A percentile compares a stretch with the other conserved stretches of the same genome.
These are phyloP conservation scores for Myripristis murdjan DNA, from an alignment of 2,797 vertebrate species.

Conservation along the genomic window DNA sequence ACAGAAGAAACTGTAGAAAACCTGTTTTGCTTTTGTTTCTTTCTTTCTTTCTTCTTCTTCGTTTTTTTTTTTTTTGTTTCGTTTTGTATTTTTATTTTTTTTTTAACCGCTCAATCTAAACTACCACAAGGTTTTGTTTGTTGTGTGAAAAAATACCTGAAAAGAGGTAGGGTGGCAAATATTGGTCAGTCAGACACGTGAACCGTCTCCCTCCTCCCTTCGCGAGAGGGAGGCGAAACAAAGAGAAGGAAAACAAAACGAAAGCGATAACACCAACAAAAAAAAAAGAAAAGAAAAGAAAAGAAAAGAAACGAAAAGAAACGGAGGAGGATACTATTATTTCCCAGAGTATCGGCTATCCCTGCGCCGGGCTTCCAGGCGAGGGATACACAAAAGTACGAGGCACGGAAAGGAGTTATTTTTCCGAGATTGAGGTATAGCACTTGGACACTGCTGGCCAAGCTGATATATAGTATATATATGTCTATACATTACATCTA, in stretches of 20 bases:
- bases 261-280: conserved; percentile 44
- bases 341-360: conserved; percentile 84
- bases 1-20: conserved; percentile 1
- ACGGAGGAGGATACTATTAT: conserved; percentile 63
- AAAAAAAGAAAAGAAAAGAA: no score
- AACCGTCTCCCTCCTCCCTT: conserved; percentile 61
- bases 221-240: conserved; percentile 57
- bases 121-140: conserved; percentile 55
- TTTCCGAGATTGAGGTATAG: conserved; percentile 85
- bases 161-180: conserved; percentile 80
- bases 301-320: conserved; percentile 56
- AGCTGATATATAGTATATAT: conserved; percentile 60
- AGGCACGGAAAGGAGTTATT: conserved; percentile 82
- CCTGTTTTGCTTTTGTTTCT: conserved; percentile 24
- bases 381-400: conserved; percentile 70
- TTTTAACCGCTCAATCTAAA: conserved; percentile 28
- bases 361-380: conserved; percentile 75
- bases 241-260: conserved; percentile 51
- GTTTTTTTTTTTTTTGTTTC: no score
- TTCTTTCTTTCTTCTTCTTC: conserved; percentile 34
- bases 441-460: conserved; percentile 66
- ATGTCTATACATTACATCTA: conserved; percentile 61
- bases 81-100: no score
- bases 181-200: conserved; percentile 85
- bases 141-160: conserved; percentile 69